phyloP scores from a whole-genome alignment of 2,797 vertebrate species.

The Ctenopoma multispine region DNA sequence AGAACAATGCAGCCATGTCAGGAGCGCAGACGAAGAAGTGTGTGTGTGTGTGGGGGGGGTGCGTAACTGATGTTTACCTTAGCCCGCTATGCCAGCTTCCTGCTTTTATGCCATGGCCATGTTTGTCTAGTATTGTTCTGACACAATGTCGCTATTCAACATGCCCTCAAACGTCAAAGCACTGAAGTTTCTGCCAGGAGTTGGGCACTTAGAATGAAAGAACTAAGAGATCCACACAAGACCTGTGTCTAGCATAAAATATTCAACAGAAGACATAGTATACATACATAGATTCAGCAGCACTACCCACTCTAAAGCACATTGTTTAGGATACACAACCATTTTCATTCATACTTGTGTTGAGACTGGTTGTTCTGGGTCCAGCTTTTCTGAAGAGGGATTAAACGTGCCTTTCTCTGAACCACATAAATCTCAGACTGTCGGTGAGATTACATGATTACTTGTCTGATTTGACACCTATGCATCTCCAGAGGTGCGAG shows the following conservation, averaged over 20 bases:
- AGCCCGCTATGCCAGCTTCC: conserved; percentile 72
- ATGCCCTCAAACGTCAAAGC: conserved; percentile 2
- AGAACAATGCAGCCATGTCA: conserved; percentile 62
- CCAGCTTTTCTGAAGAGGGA: neutral
- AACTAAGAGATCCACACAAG: conserved; percentile 18
- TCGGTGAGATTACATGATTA: neutral
- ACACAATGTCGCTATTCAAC: conserved; percentile 69
- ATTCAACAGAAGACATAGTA: conserved; percentile 8
- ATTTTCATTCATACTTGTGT: too few relatives aligned
- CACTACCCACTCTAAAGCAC: too few relatives aligned
- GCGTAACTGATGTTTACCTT: conserved; percentile 70
- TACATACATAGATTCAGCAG: too few relatives aligned
- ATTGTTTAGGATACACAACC: too few relatives aligned
- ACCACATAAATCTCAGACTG: neutral
- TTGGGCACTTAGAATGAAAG: conserved; percentile 27
- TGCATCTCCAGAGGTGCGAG: conserved; percentile 16
- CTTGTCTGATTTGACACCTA: conserved; percentile 28
- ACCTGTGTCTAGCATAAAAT: neutral
- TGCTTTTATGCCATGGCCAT: conserved; percentile 75
- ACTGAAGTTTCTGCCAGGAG: conserved; percentile 30
- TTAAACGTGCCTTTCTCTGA: conserved; percentile 1
- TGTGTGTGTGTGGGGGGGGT: conserved; percentile 45
- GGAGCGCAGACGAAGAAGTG: conserved; percentile 17
- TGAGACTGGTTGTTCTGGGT: neutral
- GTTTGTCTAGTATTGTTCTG: conserved; percentile 78